Base-by-base conservation (phyloP, 2,797 vertebrate species). In the Oreochromis grahami region DNA sequence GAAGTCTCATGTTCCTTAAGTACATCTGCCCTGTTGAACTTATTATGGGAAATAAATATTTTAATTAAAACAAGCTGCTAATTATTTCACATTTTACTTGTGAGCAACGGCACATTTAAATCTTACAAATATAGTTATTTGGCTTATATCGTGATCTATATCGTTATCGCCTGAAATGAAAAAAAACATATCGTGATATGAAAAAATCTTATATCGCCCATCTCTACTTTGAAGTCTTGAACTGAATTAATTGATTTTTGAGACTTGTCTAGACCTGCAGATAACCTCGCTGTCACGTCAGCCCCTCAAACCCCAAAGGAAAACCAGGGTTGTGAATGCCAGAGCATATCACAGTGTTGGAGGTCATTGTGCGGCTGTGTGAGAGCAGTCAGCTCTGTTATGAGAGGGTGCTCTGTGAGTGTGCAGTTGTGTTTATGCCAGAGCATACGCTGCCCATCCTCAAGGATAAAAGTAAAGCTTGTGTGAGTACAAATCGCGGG, bases 351-450 rank as follows among this genome's bases (percentile, higher is more conserved):
- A 74, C 79, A 10, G 19, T 76, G 81, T 32, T 77, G 80, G 84
- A 78, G 87, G 86, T 88, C 89, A 88, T 32, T 82, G 85, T 91
- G 85, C 45, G 78, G 78, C 74, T 83, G 84, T 70, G 80, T 82
- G 87, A 91, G 80, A 84, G 83, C 88, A 82, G 84, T 90, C 90
- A 90, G 92, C 89, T 84, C 90, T 88, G 87, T 77, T 45, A 68
- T 83, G 82, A 91, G 79, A 72, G 65, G 83, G 77, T 11, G 84
- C 82, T 87, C 7, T 85, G 43, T 82, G 70, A 84, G 84, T 80
- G 68, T 60, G 77, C 14, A 79, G 38, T 48, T 48, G 84, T 74
- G 81, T n/a, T 32, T 50, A 60, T 58, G 32, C 53, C 43, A 24
- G 51, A 81, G 84, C 92, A 91, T 91, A 85, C 1, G 87, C 84